These are phyloP conservation scores for Hyperoplus immaculatus DNA, from an alignment of 2,797 vertebrate species.

Conservation along the genomic window DNA sequence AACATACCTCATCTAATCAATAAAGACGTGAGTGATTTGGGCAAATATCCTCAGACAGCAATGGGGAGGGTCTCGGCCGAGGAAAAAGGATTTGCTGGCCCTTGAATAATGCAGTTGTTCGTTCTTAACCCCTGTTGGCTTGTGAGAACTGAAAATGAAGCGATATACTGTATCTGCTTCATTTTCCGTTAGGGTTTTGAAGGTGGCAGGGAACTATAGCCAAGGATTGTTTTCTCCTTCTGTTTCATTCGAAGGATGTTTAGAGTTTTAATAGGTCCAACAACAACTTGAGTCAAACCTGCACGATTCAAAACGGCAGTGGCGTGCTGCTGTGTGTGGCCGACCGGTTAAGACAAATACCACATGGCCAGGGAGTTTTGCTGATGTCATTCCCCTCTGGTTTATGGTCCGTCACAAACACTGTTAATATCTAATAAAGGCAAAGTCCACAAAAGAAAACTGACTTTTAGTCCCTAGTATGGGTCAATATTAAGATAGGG, in stretches of 20 bases:
- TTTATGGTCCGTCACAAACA: neutral
- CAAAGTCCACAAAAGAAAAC: no score
- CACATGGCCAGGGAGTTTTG: neutral
- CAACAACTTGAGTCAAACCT: no score
- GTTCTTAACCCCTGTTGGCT: neutral
- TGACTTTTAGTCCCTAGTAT: neutral
- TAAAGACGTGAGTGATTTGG: slow-evolving; percentile 44
- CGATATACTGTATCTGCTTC: no score
- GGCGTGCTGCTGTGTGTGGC: no score
- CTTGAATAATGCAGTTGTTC: neutral
- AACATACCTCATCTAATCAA: slow-evolving; percentile 58
- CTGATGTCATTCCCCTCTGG: neutral
- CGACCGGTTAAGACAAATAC: neutral
- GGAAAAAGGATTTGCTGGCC: neutral
- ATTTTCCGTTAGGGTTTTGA: no score
- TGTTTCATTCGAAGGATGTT: no score
- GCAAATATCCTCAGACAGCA: slow-evolving; percentile 39
- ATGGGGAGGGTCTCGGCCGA: neutral
- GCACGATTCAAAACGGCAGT: no score
- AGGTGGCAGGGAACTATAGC: no score
- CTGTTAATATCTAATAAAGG: neutral
- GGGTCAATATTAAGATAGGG: neutral
- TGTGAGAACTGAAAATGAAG: neutral
- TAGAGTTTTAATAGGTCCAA: no score
- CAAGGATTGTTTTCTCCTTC: no score